Percentiles rank a stretch among this genome's conserved stretches.
Conservation (phyloP, 2,113 vertebrate species). For the Felis chaus region DNA sequence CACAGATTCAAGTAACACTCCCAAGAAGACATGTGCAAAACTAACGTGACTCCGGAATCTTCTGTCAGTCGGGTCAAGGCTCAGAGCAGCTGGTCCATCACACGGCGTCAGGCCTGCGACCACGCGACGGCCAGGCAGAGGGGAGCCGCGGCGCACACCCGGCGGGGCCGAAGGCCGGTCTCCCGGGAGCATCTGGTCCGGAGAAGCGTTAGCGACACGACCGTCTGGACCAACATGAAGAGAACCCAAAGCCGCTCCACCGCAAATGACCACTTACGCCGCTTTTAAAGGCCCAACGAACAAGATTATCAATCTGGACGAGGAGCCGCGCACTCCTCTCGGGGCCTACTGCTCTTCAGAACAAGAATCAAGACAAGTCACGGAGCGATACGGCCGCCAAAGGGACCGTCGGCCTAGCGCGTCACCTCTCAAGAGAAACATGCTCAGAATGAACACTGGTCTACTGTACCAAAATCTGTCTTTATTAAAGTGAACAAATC, state of each 20-base stretch:
- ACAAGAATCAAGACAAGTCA: constrained; percentile 80
- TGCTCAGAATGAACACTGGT: constrained; percentile 87
- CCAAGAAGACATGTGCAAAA: constrained; percentile 84
- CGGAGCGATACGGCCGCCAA: constrained; percentile 84
- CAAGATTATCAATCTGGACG: constrained; percentile 52
- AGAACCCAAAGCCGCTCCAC: constrained; percentile 71
- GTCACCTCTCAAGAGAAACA: constrained; percentile 85
- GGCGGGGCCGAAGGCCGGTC: background rate
- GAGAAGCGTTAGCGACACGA: constrained; percentile 58
- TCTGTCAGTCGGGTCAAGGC: background rate
- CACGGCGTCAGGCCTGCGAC: background rate
- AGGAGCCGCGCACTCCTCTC: constrained; percentile 58
- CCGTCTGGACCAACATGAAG: constrained; percentile 69
- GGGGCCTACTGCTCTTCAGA: constrained; percentile 77
- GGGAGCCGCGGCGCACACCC: too few species aligned
- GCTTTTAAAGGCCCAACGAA: constrained; percentile 63
- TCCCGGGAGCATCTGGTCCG: constrained; percentile 55
- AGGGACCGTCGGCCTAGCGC: constrained; percentile 86
- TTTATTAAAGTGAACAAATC: constrained; percentile 77
- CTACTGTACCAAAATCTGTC: constrained; percentile 87
- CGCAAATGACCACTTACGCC: constrained; percentile 62
- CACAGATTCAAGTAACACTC: constrained; percentile 85
- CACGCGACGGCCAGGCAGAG: accelerated
- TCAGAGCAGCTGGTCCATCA: background rate
- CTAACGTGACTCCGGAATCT: constrained; percentile 58